These are phyloP conservation scores for Hycleus cichorii DNA, from an alignment of 1,140 invertebrate genomes.

Conservation along the genomic window DNA sequence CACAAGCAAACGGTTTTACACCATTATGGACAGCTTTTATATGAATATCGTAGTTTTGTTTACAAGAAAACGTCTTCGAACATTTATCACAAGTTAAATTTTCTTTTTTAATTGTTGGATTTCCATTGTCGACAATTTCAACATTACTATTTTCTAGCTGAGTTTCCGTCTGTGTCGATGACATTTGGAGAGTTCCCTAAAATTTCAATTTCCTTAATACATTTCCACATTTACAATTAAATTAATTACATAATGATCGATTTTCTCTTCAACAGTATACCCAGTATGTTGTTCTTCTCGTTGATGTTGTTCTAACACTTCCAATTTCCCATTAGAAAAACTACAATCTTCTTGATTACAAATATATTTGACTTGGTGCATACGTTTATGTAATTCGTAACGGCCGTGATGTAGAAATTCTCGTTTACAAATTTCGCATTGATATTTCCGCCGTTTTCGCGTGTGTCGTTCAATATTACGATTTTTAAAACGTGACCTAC, in stretches of 20 bases:
- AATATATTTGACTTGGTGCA: constrained; percentile 45
- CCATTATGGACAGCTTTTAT: constrained; percentile 49
- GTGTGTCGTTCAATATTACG: constrained; percentile 11
- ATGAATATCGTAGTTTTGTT: constrained; percentile 51
- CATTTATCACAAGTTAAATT: constrained; percentile 47
- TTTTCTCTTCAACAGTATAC: constrained; percentile 35
- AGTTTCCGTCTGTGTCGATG: not conserved
- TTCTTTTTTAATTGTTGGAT: constrained; percentile 15
- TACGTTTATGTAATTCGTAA: constrained; percentile 37
- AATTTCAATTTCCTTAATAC: not conserved
- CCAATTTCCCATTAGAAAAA: constrained; percentile 42
- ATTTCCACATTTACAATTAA: too few relatives aligned
- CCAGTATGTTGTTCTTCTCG: constrained; percentile 44
- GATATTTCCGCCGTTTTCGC: constrained; percentile 44
- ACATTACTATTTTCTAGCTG: not conserved
- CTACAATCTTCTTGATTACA: constrained; percentile 44
- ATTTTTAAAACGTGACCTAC: constrained; percentile 45
- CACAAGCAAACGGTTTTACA: constrained; percentile 48
- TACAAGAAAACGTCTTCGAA: constrained; percentile 48
- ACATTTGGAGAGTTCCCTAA: constrained; percentile 9
- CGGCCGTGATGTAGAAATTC: constrained; percentile 48
- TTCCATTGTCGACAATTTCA: constrained; percentile 3
- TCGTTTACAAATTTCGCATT: constrained; percentile 48
- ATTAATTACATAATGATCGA: constrained; percentile 2
- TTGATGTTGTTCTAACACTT: constrained; percentile 48